A percentile compares a stretch with the other conserved stretches of the same genome.
These are phyloP conservation scores for Cylloceria caligata DNA, from an alignment of 2,888 invertebrate species.

Conservation along the genomic window DNA sequence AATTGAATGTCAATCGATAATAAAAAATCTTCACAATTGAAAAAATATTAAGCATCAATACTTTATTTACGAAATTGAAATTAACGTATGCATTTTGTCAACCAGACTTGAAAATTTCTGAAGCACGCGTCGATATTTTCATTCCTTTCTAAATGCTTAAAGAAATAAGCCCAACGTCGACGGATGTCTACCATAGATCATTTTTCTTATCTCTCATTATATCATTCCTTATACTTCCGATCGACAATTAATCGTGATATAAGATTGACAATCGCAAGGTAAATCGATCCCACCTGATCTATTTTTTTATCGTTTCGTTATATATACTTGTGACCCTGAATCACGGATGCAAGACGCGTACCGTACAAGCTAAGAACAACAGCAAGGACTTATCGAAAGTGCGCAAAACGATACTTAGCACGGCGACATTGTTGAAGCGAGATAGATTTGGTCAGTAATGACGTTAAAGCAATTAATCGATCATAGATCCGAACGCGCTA, in stretches of 20 bases:
- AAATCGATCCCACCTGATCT: conserved; percentile 10
- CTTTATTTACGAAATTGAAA: no score
- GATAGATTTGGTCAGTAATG: not conserved
- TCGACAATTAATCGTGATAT: not conserved
- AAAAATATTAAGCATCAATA: no score
- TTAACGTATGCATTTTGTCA: not conserved
- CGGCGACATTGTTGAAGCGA: not conserved
- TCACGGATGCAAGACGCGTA: conserved; percentile 23
- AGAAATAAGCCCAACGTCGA: conserved; percentile 1
- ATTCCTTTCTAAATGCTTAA: not conserved
- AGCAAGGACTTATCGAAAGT: conserved; percentile 8
- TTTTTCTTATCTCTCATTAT: conserved; percentile 6
- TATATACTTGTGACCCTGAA: conserved; percentile 29
- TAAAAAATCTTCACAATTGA: no score
- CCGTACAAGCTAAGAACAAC: not conserved
- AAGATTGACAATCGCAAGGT: conserved; percentile 18
- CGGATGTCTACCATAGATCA: not conserved
- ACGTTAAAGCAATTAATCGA: conserved; percentile 4
- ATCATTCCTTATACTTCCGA: conserved; percentile 9
- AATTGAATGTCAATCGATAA: no score
- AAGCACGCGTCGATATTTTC: not conserved
- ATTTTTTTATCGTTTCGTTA: not conserved
- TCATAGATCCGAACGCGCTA: not conserved
- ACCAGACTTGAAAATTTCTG: not conserved
- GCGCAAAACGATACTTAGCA: not conserved